These are phyloP conservation scores for Isurus oxyrinchus DNA, from an alignment of 2,113 vertebrate genomes.

Conservation along the genomic window DNA sequence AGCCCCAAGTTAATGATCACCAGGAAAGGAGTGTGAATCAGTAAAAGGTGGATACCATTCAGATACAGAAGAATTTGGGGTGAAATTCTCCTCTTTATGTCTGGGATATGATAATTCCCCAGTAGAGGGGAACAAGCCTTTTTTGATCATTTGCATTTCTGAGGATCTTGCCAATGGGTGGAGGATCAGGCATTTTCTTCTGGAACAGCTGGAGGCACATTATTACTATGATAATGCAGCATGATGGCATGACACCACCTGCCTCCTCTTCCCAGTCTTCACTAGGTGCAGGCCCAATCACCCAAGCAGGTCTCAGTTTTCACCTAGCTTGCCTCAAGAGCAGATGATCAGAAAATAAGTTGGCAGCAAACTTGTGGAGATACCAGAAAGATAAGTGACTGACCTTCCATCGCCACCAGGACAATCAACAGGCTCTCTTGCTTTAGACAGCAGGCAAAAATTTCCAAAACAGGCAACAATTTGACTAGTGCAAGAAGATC, in stretches of 20 bases:
- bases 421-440: neutral
- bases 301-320: neutral
- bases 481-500: neutral
- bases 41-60: neutral
- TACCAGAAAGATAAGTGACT: neutral
- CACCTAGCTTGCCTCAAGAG: neutral
- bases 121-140: neutral
- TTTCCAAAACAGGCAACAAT: neutral
- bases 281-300: neutral
- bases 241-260: neutral
- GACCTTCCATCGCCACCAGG: neutral
- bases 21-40: neutral
- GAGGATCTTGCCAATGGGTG: neutral
- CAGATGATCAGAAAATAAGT: neutral
- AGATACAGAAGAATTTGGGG: neutral
- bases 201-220: neutral
- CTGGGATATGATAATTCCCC: neutral
- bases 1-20: neutral
- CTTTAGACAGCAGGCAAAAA: neutral
- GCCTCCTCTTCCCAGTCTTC: neutral
- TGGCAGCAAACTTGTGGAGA: neutral
- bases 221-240: neutral
- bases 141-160: neutral
- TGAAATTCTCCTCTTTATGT: neutral
- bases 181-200: neutral